These are phyloP conservation scores for Eucriotettix oculatus DNA, from an alignment of 2,888 invertebrate species.

Conservation along the genomic window DNA sequence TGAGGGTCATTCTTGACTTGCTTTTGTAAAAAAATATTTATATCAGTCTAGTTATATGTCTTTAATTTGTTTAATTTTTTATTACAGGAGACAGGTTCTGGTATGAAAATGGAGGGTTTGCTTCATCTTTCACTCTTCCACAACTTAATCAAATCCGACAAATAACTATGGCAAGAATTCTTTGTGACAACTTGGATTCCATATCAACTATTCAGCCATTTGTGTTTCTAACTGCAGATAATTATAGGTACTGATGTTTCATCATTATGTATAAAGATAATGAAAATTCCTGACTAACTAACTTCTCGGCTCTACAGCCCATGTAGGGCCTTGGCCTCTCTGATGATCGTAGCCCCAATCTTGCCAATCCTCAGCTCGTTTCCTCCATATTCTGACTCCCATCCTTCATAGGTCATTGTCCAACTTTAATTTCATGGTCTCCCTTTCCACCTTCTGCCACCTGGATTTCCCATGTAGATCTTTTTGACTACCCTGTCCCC, in stretches of 20 bases:
- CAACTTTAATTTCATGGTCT: too few species aligned
- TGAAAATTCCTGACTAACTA: too few species aligned
- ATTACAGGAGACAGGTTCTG: constrained; percentile 20
- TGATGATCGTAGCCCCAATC: too few species aligned
- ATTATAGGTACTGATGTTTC: constrained; percentile 18
- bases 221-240: constrained; percentile 44
- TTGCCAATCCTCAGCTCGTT: too few species aligned
- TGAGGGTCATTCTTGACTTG: background rate
- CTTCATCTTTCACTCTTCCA: constrained; percentile 56
- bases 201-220: constrained; percentile 54
- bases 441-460: too few species aligned
- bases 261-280: background rate
- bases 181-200: constrained; percentile 47
- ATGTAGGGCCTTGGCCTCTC: too few species aligned
- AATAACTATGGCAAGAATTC: constrained; percentile 52
- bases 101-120: constrained; percentile 62
- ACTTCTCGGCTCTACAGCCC: too few species aligned
- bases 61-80: background rate
- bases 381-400: too few species aligned
- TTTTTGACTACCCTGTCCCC: too few species aligned
- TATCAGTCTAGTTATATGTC: too few species aligned
- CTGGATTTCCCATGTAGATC: too few species aligned
- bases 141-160: constrained; percentile 58
- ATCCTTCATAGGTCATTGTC: too few species aligned
- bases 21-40: background rate